Percentiles rank a stretch among this genome's conserved stretches.
These are phyloP conservation scores for Zosterops japonicus DNA, from an alignment of 2,113 vertebrate species.

Conservation along the genomic window DNA sequence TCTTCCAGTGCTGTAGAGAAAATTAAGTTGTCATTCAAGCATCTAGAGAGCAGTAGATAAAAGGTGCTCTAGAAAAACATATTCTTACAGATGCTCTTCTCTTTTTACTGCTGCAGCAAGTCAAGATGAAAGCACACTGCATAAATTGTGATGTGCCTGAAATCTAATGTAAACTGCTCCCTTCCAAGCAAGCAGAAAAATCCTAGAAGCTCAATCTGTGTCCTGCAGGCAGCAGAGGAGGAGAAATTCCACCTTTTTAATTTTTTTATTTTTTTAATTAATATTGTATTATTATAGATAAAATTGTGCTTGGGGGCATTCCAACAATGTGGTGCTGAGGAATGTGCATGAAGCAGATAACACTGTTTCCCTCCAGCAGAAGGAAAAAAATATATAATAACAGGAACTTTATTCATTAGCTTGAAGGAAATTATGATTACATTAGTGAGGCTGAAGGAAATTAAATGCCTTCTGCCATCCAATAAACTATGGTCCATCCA, in stretches of 20 bases:
- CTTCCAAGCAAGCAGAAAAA: neutral
- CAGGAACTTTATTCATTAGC: conserved; percentile 33
- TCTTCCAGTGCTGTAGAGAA: neutral
- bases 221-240: neutral
- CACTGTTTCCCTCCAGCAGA: neutral
- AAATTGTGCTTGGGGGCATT: neutral
- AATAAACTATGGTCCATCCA: neutral
- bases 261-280: neutral
- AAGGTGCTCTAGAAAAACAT: neutral
- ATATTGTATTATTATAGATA: conserved; percentile 11
- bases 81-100: neutral
- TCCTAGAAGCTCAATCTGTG: neutral
- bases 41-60: neutral
- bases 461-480: neutral
- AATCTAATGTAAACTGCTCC: neutral
- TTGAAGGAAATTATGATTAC: neutral
- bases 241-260: neutral
- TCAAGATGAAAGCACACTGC: neutral
- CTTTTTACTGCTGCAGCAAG: neutral
- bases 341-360: conserved; percentile 37
- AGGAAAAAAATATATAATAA: neutral
- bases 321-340: neutral
- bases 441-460: neutral
- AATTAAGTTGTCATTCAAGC: neutral
- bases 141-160: neutral